phyloP scores from a whole-genome alignment of 2,888 invertebrate species.

The Galeruca laticollis region DNA sequence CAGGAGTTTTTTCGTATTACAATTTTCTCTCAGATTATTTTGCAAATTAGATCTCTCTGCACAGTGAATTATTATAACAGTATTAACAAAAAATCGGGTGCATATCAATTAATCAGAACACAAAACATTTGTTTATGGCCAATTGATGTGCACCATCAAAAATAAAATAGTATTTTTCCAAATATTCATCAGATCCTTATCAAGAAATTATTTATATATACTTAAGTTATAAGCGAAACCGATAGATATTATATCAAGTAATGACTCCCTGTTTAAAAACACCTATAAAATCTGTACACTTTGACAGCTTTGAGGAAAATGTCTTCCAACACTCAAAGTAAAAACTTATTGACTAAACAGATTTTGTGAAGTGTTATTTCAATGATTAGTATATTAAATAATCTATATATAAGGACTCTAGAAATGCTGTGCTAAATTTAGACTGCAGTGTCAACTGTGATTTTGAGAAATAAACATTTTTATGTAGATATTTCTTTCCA shows the following conservation, averaged over 20 bases:
- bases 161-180: conserved; percentile 11
- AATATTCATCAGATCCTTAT: conserved; percentile 28
- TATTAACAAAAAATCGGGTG: conserved; percentile 14
- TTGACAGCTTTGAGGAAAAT: not conserved
- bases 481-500: conserved; percentile 41
- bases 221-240: conserved; percentile 18
- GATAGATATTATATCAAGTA: conserved; percentile 13
- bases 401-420: conserved; percentile 40
- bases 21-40: conserved; percentile 6
- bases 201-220: conserved; percentile 16
- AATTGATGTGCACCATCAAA: not conserved
- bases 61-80: conserved; percentile 6
- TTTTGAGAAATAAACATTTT: conserved; percentile 56
- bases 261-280: conserved; percentile 33
- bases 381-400: conserved; percentile 19
- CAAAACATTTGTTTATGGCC: not conserved
- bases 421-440: conserved; percentile 51
- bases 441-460: conserved; percentile 65
- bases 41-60: conserved; percentile 14
- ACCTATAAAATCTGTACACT: conserved; percentile 23
- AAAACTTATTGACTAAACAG: conserved; percentile 7
- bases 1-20: not conserved
- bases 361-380: conserved; percentile 11
- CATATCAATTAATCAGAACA: not conserved
- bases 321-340: conserved; percentile 2